phyloP scores from a whole-genome alignment of 2,888 invertebrate species.

The Lypha dubia region DNA sequence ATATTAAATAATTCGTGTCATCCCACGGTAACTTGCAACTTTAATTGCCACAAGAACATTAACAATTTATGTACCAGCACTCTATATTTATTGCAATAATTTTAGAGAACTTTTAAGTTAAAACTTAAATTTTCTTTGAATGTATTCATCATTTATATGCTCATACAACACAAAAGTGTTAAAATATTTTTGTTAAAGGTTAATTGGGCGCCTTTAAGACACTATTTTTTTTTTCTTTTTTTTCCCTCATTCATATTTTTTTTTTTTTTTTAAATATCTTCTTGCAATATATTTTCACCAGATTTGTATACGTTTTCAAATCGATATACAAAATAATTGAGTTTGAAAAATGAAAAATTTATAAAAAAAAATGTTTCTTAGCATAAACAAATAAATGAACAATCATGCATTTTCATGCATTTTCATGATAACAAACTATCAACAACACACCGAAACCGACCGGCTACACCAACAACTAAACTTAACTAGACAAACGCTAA shows the following conservation, averaged over 20 bases:
- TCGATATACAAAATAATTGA: constrained; percentile 67
- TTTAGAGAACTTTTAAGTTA: neutral
- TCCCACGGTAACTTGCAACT: no score
- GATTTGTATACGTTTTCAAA: constrained; percentile 25
- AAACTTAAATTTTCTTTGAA: constrained; percentile 1
- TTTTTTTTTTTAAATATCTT: constrained; percentile 13
- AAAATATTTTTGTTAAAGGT: constrained; percentile 52
- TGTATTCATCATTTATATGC: constrained; percentile 8
- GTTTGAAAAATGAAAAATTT: constrained; percentile 74
- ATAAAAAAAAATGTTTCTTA: constrained; percentile 66
- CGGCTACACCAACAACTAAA: constrained; percentile 1
- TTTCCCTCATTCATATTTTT: constrained; percentile 14
- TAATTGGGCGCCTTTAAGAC: constrained; percentile 62
- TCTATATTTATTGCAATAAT: no score
- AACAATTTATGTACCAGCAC: no score
- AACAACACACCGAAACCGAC: no score
- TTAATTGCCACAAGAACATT: no score
- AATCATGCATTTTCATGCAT: constrained; percentile 58
- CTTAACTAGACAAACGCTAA: neutral
- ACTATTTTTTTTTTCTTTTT: neutral
- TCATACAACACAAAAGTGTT: constrained; percentile 25
- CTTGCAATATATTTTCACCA: constrained; percentile 51
- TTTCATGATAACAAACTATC: constrained; percentile 51
- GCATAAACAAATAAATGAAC: constrained; percentile 64
- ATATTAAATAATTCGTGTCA: no score